Evolutionary conservation across 2,113 vertebrate species (phyloP), one percentile per base, ranked within the genome.

Genomic region (Eubucco bourcierii): DNA sequence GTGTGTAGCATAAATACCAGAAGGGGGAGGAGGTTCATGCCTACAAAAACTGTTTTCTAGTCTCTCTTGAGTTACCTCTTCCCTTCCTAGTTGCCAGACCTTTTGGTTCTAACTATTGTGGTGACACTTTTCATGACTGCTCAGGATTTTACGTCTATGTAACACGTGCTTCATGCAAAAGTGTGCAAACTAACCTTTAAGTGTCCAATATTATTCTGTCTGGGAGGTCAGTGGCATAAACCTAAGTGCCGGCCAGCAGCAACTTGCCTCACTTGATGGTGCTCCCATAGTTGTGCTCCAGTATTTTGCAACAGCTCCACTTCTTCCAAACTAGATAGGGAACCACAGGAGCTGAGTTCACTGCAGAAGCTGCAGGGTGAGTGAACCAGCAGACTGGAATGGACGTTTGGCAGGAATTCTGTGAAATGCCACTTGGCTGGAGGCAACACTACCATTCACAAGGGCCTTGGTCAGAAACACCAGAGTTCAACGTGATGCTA

Each of bases 1-100:
- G 31, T 66, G 37, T 70, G 59, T 70, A 80, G 25, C 87, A 41
- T 83, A 94, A 96, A 94, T 94, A 90, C 79, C 82, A 90, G 91
- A 85, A 80, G 82, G 91, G 41, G 91, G 27, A 85, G 52, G 80
- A 88, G 52, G 34, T 83, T 83, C 61, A 66, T 67, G 65, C 56
- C 85, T 93, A 34, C 29, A 71, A 87, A 91, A 87, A 82, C 78
- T 76, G 46, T 74, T 91, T 93, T 74, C 28, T 80, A 70, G 41
- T 71, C 46, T 84, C 34, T 84, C 29, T 53, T 68, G 81, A 80
- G 50, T 87, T 16, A 63, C 24, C 65, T 66, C 44, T 89, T 78
- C 4, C 25, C 25, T 93, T 87, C 7, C 29, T 73, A 63, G 37
- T 80, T 90, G 55, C 16, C 53, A 34, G 19, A 27, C 46, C 34